phyloP scores from a whole-genome alignment of 2,113 vertebrate species.

The Catharus bicknelli region DNA sequence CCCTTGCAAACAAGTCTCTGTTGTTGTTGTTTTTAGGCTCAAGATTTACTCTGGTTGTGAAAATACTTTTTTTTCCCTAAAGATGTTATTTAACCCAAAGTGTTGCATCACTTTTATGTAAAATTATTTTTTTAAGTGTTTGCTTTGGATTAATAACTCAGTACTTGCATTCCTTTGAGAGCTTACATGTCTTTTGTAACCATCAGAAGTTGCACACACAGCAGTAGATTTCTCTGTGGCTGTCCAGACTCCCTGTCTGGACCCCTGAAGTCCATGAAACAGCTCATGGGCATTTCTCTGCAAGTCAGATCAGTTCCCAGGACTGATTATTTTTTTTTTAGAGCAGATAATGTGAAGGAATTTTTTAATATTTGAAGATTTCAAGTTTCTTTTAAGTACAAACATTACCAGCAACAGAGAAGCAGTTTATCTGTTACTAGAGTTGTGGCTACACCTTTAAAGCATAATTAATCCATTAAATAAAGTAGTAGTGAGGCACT shows the following conservation, averaged over 20 bases:
- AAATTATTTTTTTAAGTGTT: conserved; percentile 27
- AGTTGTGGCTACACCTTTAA: background rate
- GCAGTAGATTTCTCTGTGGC: background rate
- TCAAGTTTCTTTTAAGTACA: background rate
- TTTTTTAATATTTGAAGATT: background rate
- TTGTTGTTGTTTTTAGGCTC: conserved; percentile 6
- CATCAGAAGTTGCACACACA: background rate
- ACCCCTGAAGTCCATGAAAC: background rate
- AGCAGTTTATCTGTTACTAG: background rate
- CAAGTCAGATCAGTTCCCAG: background rate
- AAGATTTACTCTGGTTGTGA: background rate
- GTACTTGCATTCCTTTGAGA: conserved; percentile 8
- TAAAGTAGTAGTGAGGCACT: background rate
- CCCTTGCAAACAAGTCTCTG: background rate
- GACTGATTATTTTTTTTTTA: background rate
- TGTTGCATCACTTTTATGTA: conserved; percentile 12
- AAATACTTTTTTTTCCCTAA: background rate
- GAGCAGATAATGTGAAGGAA: background rate
- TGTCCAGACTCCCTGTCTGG: background rate
- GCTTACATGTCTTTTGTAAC: conserved; percentile 34
- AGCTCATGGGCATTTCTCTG: background rate
- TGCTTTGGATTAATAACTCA: conserved; percentile 55
- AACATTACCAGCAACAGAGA: background rate
- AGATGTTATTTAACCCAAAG: conserved; percentile 1
- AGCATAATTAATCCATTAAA: background rate